Conservation (phyloP, 2,797 vertebrate genomes). For the Champsocephalus gunnari region DNA sequence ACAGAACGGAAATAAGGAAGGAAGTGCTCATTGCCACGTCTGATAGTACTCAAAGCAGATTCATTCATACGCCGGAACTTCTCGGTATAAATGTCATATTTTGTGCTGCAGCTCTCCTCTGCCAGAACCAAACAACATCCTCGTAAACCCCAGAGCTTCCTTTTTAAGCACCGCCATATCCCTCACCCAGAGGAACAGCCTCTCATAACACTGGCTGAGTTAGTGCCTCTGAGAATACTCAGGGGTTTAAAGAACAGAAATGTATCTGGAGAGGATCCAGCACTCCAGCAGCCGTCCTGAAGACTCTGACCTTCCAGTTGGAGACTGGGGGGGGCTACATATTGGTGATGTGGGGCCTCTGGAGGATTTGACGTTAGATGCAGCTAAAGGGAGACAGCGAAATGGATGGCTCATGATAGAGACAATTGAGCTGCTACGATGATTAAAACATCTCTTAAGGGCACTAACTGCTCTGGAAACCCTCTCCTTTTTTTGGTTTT, state of each 20-base stretch:
- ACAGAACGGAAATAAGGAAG: not conserved
- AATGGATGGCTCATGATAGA: conserved; percentile 22
- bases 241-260: conserved; percentile 54
- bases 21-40: not conserved
- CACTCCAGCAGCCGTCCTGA: conserved; percentile 25
- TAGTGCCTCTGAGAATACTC: conserved; percentile 38
- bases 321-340: conserved; percentile 40
- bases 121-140: conserved; percentile 46
- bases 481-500: conserved; percentile 30
- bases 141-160: conserved; percentile 45
- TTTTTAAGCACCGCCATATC: conserved; percentile 36
- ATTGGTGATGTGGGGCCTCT: conserved; percentile 22
- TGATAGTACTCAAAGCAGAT: conserved; percentile 5
- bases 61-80: conserved; percentile 1
- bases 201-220: conserved; percentile 46
- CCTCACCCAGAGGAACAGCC: conserved; percentile 32
- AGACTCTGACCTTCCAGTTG: conserved; percentile 49
- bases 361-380: conserved; percentile 19
- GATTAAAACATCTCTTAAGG: conserved; percentile 42
- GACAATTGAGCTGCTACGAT: conserved; percentile 28
- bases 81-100: conserved; percentile 36
- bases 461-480: conserved; percentile 18
- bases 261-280: conserved; percentile 41
- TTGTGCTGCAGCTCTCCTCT: conserved; percentile 29
- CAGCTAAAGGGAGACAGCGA: conserved; percentile 12